Base-by-base conservation (phyloP, 2,888 invertebrate species). In the Metacarcinus magister region DNA sequence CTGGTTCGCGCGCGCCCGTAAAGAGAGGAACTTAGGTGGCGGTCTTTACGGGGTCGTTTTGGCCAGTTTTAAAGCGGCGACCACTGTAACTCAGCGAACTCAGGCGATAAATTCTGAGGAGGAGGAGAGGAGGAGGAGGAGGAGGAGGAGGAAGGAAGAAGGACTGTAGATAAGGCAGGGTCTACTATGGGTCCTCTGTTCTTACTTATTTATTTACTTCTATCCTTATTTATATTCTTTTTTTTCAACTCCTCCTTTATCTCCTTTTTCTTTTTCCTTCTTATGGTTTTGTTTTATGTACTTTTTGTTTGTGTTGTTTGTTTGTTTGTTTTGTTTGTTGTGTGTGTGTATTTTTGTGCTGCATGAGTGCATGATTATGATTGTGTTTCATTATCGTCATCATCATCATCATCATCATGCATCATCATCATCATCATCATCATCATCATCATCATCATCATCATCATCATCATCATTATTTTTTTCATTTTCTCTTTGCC, bases 41-140 rank as follows among this genome's bases (percentile, higher is more conserved):
- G 82, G 82, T 82, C 82, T 82, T 82, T 82, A 82, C 82, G 82
- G 82, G 82, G 32, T 82, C 82, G 32, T 82, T 82, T 32, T 32
- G 82, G 82, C 82, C 82, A 82, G 82, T 82, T 82, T 82, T 82
- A 82, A 82, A 82, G 82, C 82, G 82, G 82, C 82, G 82, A 82
- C 82, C 82, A 82, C 82, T 32, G 82, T 82, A 82, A 82, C 82
- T 82, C 82, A 82, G 82, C 82, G 10, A 32, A 32, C 32, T 32
- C 82, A 32, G 32, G 82, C 32, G 82, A 82, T 82, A 82, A 82
- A n/a, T 32, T 82, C 82, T 8, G 82, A 32, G 32, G 8, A 7
- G 32, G 32, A 28, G 82, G 82, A 32, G 82, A 0, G n/a, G n/a
- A n/a, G n/a, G n/a, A 1, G 5, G 5, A 28, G 82, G 82, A 32